phyloP scores from a whole-genome alignment of 2,888 invertebrate genomes.

The Stenodera caucasica region DNA sequence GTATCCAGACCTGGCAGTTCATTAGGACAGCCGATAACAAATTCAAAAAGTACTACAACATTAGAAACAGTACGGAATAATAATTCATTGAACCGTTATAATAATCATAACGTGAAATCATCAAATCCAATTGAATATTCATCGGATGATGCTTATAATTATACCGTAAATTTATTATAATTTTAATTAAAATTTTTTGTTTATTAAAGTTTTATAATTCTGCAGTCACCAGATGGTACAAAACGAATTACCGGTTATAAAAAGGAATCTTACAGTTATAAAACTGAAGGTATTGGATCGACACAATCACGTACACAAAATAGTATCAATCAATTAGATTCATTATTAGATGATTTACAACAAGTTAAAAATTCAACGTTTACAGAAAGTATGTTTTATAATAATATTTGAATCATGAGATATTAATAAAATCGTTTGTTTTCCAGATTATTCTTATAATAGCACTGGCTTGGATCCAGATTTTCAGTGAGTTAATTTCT shows the following conservation, averaged over 20 bases:
- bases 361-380: conserved; percentile 52
- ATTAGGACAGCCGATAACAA: conserved; percentile 39
- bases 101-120: conserved; percentile 47
- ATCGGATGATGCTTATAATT: conserved; percentile 52
- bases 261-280: conserved; percentile 52
- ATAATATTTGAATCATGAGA: conserved; percentile 12
- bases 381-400: conserved; percentile 32
- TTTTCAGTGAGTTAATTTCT: conserved; percentile 48
- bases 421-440: conserved; percentile 42
- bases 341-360: conserved; percentile 73
- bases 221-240: conserved; percentile 52
- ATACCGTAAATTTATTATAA: conserved; percentile 42
- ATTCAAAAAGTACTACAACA: conserved; percentile 43
- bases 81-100: conserved; percentile 48
- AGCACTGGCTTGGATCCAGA: conserved; percentile 51
- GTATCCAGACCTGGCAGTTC: conserved; percentile 52
- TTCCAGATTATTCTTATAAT: conserved; percentile 52
- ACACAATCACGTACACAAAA: conserved; percentile 55
- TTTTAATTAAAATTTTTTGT: conserved; percentile 8
- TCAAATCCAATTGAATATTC: conserved; percentile 53
- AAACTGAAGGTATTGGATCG: conserved; percentile 38
- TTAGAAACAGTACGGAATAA: conserved; percentile 39
- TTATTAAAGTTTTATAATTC: conserved; percentile 12
- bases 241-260: conserved; percentile 51
- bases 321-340: conserved; percentile 76